Evolutionary conservation across 2,797 vertebrate genomes (phyloP), one percentile per base, ranked within the genome.

Genomic region (Hypotaenidia philippensis): DNA sequence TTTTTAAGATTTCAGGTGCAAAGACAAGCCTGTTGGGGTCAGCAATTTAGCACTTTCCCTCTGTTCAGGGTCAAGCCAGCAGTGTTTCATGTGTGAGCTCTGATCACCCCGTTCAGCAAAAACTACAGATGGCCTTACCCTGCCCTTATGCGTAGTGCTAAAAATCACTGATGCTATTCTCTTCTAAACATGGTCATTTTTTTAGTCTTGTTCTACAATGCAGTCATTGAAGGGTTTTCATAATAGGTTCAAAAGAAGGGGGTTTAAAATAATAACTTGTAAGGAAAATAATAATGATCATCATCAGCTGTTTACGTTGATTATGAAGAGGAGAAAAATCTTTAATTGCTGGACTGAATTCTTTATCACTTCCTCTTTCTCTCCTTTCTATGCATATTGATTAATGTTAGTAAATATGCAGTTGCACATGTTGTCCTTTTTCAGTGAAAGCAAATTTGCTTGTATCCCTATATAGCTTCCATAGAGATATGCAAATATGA

Each of bases 21-120:
- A 96, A 97, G 65, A 70, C 92, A 95, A 96, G 83, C 49, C 69
- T 96, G 84, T 93, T 93, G 95, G 95, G 96, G 93, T 97, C 97
- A 97, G 96, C 96, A 96, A 96, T 98, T 97, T 87, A 91, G 93
- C 93, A 97, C 93, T 97, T 97, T 97, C 90, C 90, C 88, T 94
- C 92, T 89, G 95, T 95, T 87, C 94, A 94, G 96, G 96, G 96
- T 96, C 95, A 96, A 90, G 92, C 77, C 94, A 97, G 87, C 89
- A 96, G 93, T 72, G 84, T 97, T 96, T 95, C 76, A 53, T 91
- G 84, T 77, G 83, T 59, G 96, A 96, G 95, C 79, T 97, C 95
- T 87, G 69, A 66, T 89, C 47, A 86, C 65, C 22, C 82, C 57
- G 87, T 75, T 95, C 93, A 91, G 92, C 94, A 96, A 95, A 87